phyloP scores from a whole-genome alignment of 2,888 invertebrate species.

The Eugnorisma glareosa region DNA sequence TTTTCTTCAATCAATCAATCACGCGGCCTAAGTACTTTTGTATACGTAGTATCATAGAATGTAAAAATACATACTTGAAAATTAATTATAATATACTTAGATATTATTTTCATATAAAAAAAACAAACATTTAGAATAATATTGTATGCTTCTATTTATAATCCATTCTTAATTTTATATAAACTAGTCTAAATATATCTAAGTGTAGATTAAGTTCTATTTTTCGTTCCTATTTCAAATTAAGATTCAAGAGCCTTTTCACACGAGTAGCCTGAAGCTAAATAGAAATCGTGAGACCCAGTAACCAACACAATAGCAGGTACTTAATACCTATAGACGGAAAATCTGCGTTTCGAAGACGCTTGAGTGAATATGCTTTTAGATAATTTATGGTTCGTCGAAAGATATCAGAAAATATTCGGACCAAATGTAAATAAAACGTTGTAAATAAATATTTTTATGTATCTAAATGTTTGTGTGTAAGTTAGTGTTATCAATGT shows the following conservation, averaged over 20 bases:
- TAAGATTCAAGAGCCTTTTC: neutral
- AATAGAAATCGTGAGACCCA: neutral
- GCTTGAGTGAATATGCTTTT: constrained; percentile 23
- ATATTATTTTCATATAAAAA: neutral
- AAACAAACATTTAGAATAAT: neutral
- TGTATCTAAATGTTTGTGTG: constrained; percentile 34
- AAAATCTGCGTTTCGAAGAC: neutral
- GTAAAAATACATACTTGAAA: neutral
- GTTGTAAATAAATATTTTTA: constrained; percentile 38
- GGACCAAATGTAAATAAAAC: constrained; percentile 60
- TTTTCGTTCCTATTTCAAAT: constrained; percentile 8
- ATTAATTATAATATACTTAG: neutral
- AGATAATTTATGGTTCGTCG: constrained; percentile 22
- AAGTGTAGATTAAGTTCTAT: constrained; percentile 4
- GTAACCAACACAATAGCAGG: neutral
- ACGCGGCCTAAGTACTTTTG: neutral
- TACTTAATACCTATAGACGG: neutral
- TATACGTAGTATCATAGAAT: neutral
- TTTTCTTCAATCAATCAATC: constrained; percentile 17
- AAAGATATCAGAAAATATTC: constrained; percentile 33
- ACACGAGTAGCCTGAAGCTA: neutral
- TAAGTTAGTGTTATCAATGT: constrained; percentile 43
- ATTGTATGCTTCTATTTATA: neutral
- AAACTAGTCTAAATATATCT: neutral
- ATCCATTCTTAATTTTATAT: neutral